Conservation (phyloP, 2,797 vertebrate genomes). For the Apogon talboti region DNA sequence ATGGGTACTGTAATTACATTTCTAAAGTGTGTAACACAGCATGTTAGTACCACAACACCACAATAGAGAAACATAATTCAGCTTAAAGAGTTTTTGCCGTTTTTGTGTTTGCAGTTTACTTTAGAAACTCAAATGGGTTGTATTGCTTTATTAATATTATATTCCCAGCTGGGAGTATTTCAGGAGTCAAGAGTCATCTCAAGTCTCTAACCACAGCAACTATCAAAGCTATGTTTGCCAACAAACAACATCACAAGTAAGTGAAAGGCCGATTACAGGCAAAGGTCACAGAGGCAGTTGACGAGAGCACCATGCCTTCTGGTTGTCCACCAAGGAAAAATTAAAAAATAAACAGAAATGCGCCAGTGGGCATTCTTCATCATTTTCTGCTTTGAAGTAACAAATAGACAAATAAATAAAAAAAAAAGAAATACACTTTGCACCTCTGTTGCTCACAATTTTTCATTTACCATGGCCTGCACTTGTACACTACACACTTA, state of each 20-base stretch:
- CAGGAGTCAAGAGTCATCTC: slow-evolving; percentile 35
- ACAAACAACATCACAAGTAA: slow-evolving; percentile 14
- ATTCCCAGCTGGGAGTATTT: slow-evolving; percentile 39
- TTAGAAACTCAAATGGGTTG: slow-evolving; percentile 27
- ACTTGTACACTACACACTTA: too few relatives aligned
- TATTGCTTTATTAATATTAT: slow-evolving; percentile 42
- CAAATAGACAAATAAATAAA: too few relatives aligned
- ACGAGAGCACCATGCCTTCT: too few relatives aligned
- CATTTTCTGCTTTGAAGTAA: too few relatives aligned
- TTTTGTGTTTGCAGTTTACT: slow-evolving; percentile 38
- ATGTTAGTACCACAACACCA: slow-evolving; percentile 31
- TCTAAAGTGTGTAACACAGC: slow-evolving; percentile 44
- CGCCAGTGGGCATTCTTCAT: too few relatives aligned
- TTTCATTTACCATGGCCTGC: too few relatives aligned
- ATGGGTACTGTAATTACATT: slow-evolving; percentile 64
- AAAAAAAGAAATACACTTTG: too few relatives aligned
- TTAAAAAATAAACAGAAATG: too few relatives aligned
- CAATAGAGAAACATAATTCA: slow-evolving; percentile 43
- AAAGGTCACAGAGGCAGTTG: too few relatives aligned
- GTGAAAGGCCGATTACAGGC: background rate
- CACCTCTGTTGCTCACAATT: too few relatives aligned
- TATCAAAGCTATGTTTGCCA: slow-evolving; percentile 32
- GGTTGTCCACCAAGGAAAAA: too few relatives aligned
- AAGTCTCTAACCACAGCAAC: slow-evolving; percentile 26
- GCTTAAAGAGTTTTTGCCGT: slow-evolving; percentile 22